Base-by-base conservation (phyloP, 2,113 vertebrate genomes). In the Hippoglossus stenolepis region DNA sequence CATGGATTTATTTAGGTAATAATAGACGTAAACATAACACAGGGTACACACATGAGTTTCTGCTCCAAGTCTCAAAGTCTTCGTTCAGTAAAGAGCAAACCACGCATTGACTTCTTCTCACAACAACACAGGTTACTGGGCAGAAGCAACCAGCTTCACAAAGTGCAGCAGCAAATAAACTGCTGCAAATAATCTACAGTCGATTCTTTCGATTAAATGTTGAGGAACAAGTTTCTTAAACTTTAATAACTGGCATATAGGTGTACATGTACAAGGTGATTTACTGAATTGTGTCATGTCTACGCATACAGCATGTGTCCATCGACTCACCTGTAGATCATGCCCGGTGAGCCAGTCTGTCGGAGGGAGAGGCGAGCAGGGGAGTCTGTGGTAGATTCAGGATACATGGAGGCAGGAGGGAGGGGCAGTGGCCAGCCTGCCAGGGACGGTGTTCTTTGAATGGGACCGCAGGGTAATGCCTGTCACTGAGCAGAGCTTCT, bases 331-430 rank as follows among this genome's bases (percentile, higher is more conserved):
- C 97, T 99, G 96, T 99, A 99, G 93, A 98, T 97, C 97, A 99
- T 99, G 78, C 98, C 97, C 2, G 98, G 98, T 53, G 98, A 99
- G 94, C 97, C 98, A 0, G 96, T 96, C 94, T 97, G 98, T 85
- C 98, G 93, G 87, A 97, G 95, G 11, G 98, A 99, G 90, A 98
- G 97, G 93, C 98, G 96, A 83, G 98, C 98, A 0, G 98, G 98
- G 70, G 98, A 99, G 94, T 98, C 98, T 49, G 98, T 97, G 88
- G 97, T 99, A 26, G 98, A 99, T 97, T 99, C 98, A 13, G 98
- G 98, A 96, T 99, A 99, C 98, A 99, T 99, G 95, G 95, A 94
- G 97, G 93, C 83, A 89, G 94, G 88, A 86, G 83, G 87, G 84
- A 82, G 73, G 82, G 91, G 87, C 76, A 65, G 75, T 70, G 89